A percentile compares a stretch with the other conserved stretches of the same genome.
phyloP scores from a whole-genome alignment of 2,113 vertebrate genomes.

The Oxyura jamaicensis region DNA sequence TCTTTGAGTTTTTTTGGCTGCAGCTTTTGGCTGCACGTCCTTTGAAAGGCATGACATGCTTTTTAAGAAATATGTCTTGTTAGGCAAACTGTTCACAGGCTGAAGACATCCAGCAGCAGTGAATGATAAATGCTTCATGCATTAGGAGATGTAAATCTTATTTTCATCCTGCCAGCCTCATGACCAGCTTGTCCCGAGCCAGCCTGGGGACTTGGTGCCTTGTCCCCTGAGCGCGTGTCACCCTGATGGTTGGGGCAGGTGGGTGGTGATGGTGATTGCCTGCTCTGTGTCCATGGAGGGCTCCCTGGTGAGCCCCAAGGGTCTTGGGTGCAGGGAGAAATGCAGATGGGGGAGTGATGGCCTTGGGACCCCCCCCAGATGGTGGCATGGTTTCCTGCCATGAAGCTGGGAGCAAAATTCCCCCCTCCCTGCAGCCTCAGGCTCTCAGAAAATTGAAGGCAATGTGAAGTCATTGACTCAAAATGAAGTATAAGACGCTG shows the following conservation, averaged over 20 bases:
- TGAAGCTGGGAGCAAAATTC: neutral
- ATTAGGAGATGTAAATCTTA: slow-evolving; percentile 31
- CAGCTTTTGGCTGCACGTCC: slow-evolving; percentile 1
- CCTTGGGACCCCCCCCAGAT: too few species aligned
- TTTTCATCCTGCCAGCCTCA: slow-evolving; percentile 14
- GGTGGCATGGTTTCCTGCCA: neutral
- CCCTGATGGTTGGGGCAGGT: rapidly evolving
- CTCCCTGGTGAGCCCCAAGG: neutral
- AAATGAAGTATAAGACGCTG: neutral
- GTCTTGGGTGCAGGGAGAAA: neutral
- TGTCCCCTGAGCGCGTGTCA: neutral
- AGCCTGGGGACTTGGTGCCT: neutral
- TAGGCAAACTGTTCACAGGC: neutral
- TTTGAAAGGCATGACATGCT: slow-evolving; percentile 12
- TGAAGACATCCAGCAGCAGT: slow-evolving; percentile 23
- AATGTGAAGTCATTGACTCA: neutral
- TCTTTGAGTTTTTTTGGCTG: neutral
- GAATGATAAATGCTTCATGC: neutral
- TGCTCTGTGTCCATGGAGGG: neutral
- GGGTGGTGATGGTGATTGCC: neutral
- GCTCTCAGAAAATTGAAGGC: neutral
- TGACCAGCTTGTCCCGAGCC: neutral
- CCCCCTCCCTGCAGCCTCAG: neutral
- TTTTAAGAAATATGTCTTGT: slow-evolving; percentile 17
- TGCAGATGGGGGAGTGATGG: neutral